A percentile compares a stretch with the other conserved stretches of the same genome.
These are phyloP conservation scores for Drosophila ohnishii DNA, from an alignment of 1,140 invertebrate species.

Conservation along the genomic window DNA sequence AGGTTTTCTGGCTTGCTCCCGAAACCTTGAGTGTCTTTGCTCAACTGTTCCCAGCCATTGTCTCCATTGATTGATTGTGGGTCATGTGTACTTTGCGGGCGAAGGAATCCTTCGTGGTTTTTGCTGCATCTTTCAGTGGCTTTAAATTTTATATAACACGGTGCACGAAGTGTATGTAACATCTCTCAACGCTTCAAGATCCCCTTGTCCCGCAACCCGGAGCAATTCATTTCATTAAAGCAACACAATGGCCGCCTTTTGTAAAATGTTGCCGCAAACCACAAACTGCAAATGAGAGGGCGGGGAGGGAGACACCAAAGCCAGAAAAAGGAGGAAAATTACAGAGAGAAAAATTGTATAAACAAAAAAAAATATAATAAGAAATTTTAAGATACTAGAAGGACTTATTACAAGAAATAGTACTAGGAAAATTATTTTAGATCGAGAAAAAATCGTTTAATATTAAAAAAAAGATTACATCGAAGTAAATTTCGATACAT, in stretches of 20 bases:
- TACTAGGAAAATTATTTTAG: not conserved
- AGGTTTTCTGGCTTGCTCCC: slow-evolving; percentile 5
- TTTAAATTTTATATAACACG: slow-evolving; percentile 63
- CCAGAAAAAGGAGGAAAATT: slow-evolving; percentile 9
- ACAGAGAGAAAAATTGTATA: not conserved
- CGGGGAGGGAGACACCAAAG: slow-evolving; percentile 8
- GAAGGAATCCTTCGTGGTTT: slow-evolving; percentile 31
- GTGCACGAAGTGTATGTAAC: not conserved
- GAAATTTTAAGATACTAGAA: not conserved
- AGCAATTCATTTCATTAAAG: slow-evolving; percentile 80
- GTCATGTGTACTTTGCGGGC: slow-evolving; percentile 62
- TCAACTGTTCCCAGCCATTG: slow-evolving; percentile 27
- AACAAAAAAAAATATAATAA: too few species aligned
- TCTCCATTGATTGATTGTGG: slow-evolving; percentile 63
- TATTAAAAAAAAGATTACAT: not conserved
- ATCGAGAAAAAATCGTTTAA: not conserved
- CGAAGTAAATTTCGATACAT: not conserved
- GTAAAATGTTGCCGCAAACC: slow-evolving; percentile 67
- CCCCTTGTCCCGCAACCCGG: slow-evolving; percentile 44
- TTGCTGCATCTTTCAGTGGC: slow-evolving; percentile 56
- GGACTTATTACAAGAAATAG: not conserved
- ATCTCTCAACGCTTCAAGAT: slow-evolving; percentile 26
- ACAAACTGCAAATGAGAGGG: slow-evolving; percentile 59
- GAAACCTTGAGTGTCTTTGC: slow-evolving; percentile 35
- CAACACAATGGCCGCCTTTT: slow-evolving; percentile 74